Evolutionary conservation across 2,113 vertebrate species (phyloP), one percentile per base, ranked within the genome.

Genomic region (Oostethus manadensis): DNA sequence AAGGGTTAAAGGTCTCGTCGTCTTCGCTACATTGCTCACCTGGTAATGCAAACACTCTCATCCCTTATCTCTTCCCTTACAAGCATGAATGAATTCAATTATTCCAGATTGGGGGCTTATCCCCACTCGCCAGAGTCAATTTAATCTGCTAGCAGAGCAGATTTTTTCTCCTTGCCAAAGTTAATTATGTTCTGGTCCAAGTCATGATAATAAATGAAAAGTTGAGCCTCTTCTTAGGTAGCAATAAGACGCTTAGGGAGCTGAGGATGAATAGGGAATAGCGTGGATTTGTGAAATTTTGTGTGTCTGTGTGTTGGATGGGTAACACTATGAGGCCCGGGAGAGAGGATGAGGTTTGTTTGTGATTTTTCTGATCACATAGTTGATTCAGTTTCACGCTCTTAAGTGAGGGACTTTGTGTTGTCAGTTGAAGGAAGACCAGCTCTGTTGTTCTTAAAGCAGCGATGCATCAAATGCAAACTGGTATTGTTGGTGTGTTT

Each of bases 361-460:
- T 75, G 70, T 56, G 10, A 64, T 68, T 79, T 50, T 51, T 10
- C 55, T 74, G 59, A 84, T 73, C 57, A 54, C 33, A 70, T 66
- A 56, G 40, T 75, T 58, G 65, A 73, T 18, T 68, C 42, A 21
- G 10, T 3, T 65, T 70, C 71, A 60, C 29, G 8, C 5, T 7
- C 8, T 42, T 61, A 60, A 57, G 60, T 63, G 55, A 62, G 61
- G 18, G 6, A 54, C 51, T 62, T 57, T 71, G 78, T 71, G 82
- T 81, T 72, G 77, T 33, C 26, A 23, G 60, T 58, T 55, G 50
- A 60, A 43, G 33, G 40, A 58, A 46, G 44, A 40, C n/a, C 59
- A 74, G 49, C 44, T 56, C 43, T 51, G n/a, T 48, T 69, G 56
- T 49, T 68, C 56, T 68, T 10, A 10, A 40, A 70, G 23, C 56